Evolutionary conservation across 1,140 invertebrate genomes (phyloP).

Genomic region (Anastrepha obliqua): DNA sequence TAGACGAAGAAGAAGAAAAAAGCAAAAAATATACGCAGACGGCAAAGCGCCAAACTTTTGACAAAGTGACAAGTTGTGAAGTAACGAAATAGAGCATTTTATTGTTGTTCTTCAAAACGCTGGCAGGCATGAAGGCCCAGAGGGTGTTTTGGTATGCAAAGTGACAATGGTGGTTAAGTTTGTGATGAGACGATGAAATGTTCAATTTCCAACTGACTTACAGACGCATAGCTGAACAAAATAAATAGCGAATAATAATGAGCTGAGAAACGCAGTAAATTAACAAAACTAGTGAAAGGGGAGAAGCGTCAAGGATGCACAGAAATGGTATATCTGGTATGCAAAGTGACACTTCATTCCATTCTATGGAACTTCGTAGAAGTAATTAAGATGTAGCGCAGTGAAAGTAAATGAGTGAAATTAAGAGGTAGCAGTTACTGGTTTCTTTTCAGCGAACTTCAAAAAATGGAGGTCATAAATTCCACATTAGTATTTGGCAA

Average conservation of each 20-base stretch:
- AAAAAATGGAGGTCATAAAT: too few species aligned
- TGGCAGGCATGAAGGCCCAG: background rate
- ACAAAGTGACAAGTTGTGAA: constrained; percentile 52
- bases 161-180: constrained; percentile 42
- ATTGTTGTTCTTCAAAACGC: constrained; percentile 21
- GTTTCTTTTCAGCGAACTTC: background rate
- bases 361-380: background rate
- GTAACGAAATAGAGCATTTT: constrained; percentile 39
- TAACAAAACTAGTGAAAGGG: background rate
- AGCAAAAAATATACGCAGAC: background rate
- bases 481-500: too few species aligned
- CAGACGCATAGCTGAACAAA: background rate
- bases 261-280: background rate
- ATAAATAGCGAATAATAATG: constrained; percentile 1
- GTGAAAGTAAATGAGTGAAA: background rate
- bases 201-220: constrained; percentile 29
- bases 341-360: constrained; percentile 19
- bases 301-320: background rate
- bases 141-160: constrained; percentile 31
- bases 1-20: background rate
- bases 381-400: background rate
- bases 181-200: constrained; percentile 38
- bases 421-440: background rate
- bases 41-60: constrained; percentile 41
- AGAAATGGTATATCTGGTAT: background rate